phyloP scores from a whole-genome alignment of 1,140 invertebrate species.

The Cydia splendana region DNA sequence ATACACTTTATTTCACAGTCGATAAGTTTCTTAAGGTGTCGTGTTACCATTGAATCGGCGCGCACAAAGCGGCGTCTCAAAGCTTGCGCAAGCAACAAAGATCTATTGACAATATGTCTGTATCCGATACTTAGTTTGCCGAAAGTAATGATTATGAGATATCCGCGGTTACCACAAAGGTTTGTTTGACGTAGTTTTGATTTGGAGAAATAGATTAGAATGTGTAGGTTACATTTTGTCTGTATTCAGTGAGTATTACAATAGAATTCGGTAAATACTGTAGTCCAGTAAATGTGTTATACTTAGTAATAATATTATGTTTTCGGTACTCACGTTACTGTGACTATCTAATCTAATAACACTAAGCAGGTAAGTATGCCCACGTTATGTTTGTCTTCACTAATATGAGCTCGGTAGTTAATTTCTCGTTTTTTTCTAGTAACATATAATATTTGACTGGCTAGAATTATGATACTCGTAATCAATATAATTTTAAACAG shows the following conservation, averaged over 20 bases:
- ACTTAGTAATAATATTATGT: no score
- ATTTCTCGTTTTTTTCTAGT: no score
- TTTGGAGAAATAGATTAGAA: slow-evolving; percentile 12
- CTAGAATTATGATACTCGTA: no score
- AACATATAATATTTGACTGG: no score
- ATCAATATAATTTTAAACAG: no score
- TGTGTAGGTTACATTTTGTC: neutral
- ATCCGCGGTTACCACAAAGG: slow-evolving; percentile 7
- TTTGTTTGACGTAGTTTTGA: slow-evolving; percentile 22
- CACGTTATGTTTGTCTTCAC: no score
- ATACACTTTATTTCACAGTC: slow-evolving; percentile 28
- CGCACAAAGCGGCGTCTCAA: slow-evolving; percentile 18
- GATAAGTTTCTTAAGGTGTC: slow-evolving; percentile 14
- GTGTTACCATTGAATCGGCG: slow-evolving; percentile 1
- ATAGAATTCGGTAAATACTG: neutral
- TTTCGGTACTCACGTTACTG: neutral
- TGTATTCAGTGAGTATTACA: neutral
- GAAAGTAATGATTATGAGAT: slow-evolving; percentile 37
- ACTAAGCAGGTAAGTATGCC: neutral
- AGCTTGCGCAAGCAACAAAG: neutral
- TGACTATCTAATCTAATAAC: neutral
- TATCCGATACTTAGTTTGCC: slow-evolving; percentile 36
- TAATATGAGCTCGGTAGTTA: no score
- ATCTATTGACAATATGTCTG: slow-evolving; percentile 11
- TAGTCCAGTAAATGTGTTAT: neutral